Base-by-base conservation (phyloP, 2,888 invertebrate genomes). In the Acleris laterana region DNA sequence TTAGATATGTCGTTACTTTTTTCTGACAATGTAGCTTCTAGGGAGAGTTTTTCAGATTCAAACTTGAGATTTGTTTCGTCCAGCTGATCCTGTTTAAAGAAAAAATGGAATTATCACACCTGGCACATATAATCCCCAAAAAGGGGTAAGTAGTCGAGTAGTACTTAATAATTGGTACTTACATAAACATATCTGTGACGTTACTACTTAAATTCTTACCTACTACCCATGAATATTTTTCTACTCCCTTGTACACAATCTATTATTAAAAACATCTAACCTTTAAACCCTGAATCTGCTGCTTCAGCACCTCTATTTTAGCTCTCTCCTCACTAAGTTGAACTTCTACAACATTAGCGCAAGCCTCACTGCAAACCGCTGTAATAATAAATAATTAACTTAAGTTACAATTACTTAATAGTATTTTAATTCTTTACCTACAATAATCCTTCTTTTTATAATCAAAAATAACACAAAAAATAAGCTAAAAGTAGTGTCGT, bases 291-390 rank as follows among this genome's bases (percentile, higher is more conserved):
- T 87, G 79, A 53, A 92, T 81, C 70, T 91, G 87, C 69, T 87
- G 84, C 73, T 84, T 81, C 1, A 92, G 77, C 20, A 80, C 72
- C 9, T 81, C 82, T 57, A 87, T 84, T 70, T 88, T 91, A 6
- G 89, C 89, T 69, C 86, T 81, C 70, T 93, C 93, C 70, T 93
- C 93, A 7, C 80, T 80, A 7, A 93, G 75, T 68, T 93, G 93
- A 2, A 93, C 90, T 72, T 93, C 93, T 7, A 93, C 82, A 4
- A 93, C 88, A 74, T 90, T 90, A 2, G 81, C 88, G 68, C 93
- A 93, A 1, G 80, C 87, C 74, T 92, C 93, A 71, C 84, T 91
- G 71, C 88, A 90, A 17, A 84, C 73, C 60, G 92, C 93, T 89
- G 74, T 19, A 81, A 80, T 67, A 65, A 28, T 51, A 38, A 38